phyloP scores from a whole-genome alignment of 35 echinoderm and acorn worm species.

The Acanthaster planci region DNA sequence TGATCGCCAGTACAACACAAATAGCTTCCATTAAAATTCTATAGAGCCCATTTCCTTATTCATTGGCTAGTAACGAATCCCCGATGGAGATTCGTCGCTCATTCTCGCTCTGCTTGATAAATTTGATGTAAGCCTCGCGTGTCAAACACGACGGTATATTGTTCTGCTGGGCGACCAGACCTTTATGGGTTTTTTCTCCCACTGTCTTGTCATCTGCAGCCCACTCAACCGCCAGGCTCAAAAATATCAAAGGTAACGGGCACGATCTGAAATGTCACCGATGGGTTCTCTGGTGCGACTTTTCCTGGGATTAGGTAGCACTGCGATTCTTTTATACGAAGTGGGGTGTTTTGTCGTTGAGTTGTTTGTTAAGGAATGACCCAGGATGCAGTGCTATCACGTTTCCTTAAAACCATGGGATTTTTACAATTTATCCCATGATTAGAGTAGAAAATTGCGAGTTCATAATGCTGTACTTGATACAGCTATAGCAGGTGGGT shows the following conservation, averaged over 20 bases:
- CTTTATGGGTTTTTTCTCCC: background rate
- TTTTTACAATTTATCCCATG: too few relatives aligned
- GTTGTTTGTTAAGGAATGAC: too few relatives aligned
- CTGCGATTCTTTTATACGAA: background rate
- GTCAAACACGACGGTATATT: background rate
- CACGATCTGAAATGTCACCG: background rate
- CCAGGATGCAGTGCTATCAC: too few relatives aligned
- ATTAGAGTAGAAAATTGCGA: too few relatives aligned
- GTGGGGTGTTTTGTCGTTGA: background rate
- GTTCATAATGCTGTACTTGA: too few relatives aligned
- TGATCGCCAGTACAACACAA: too few relatives aligned
- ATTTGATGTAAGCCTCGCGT: slow-evolving; percentile 4
- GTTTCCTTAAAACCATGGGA: too few relatives aligned
- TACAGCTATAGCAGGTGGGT: too few relatives aligned
- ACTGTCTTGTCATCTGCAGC: background rate
- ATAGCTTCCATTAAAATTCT: background rate
- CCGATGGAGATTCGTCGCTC: too few relatives aligned
- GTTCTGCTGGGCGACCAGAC: background rate
- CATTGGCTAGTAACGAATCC: too few relatives aligned
- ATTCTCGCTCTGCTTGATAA: too few relatives aligned
- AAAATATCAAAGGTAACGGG: slow-evolving; percentile 12
- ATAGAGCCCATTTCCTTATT: background rate
- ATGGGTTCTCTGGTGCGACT: background rate
- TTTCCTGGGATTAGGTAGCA: background rate
- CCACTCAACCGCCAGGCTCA: background rate